phyloP scores from a whole-genome alignment of 2,888 invertebrate species.

The Lapara coniferarum region DNA sequence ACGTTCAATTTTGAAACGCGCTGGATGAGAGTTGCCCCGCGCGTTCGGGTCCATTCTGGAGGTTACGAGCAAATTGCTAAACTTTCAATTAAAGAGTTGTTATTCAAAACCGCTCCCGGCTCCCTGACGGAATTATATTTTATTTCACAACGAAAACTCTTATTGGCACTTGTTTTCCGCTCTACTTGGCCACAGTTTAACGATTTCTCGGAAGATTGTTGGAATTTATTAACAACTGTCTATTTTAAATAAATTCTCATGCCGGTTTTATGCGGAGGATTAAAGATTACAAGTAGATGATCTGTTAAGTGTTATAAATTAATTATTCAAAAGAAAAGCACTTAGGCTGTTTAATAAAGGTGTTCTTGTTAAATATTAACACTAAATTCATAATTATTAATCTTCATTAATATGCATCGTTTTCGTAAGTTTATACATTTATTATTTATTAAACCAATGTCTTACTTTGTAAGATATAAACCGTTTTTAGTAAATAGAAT shows the following conservation, averaged over 20 bases:
- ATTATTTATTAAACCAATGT: too few relatives aligned
- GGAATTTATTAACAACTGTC: conserved; percentile 62
- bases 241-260: conserved; percentile 53
- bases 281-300: conserved; percentile 43
- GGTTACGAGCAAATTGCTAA: conserved; percentile 83
- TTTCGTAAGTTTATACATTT: conserved; percentile 17
- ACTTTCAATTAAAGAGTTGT: conserved; percentile 84
- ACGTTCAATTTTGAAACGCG: conserved; percentile 82
- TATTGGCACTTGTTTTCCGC: conserved; percentile 71
- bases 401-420: neutral
- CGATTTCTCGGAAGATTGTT: conserved; percentile 60
- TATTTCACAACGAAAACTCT: conserved; percentile 74
- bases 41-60: conserved; percentile 78
- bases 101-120: conserved; percentile 78
- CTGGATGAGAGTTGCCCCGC: conserved; percentile 77
- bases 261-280: conserved; percentile 38
- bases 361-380: conserved; percentile 10
- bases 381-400: neutral
- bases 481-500: too few relatives aligned
- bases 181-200: conserved; percentile 66
- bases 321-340: conserved; percentile 9
- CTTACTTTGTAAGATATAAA: too few relatives aligned
- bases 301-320: conserved; percentile 37
- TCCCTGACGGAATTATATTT: conserved; percentile 77
- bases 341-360: neutral